Evolutionary conservation across 2,797 vertebrate species (phyloP), one percentile per base, ranked within the genome.

Genomic region (Pyrrhura leucotis): DNA sequence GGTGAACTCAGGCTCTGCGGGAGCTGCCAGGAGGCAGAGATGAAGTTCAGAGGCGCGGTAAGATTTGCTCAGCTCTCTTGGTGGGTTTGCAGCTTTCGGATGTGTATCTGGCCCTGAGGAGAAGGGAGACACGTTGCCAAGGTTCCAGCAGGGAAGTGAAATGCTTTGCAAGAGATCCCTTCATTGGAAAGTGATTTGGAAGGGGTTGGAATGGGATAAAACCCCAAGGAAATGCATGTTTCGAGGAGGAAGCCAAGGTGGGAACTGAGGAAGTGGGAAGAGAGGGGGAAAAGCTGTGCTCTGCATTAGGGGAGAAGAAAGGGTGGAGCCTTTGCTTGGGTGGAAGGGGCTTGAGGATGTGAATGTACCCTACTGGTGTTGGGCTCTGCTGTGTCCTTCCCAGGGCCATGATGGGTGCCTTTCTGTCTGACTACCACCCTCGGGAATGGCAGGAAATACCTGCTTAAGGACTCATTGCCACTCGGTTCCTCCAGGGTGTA

Each of bases 41-140:
- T 98, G 97, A 97, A 96, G 96, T 97, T 96, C 97, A 91, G 97
- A 96, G 95, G 95, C 4, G 90, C 93, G 96, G 97, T 97, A 96
- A 97, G 97, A 47, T 93, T 93, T 35, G 7, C 77, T 85, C 33
- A 9, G 2, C 58, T 82, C 23, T n/a, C 80, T 4, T 26, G 58
- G 29, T 22, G 29, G 26, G 29, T 88, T 26, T 51, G 53, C 56
- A 73, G 94, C 73, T 66, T 53, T 74, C 35, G 7, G 29, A 14
- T 28, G 28, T 1, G 16, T 13, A 1, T 14, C 13, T 68, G 25
- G 21, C 6, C 5, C 39, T 47, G 51, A 39, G 40, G 9, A 62
- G 47, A 44, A 42, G 65, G 37, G 63, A 85, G 59, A 23, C 20
- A 26, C 3, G 1, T 62, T 74, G 58, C 26, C 45, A 29, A 9